A percentile compares a stretch with the other conserved stretches of the same genome.
Evolutionary conservation across 2,113 vertebrate species (phyloP).

Genomic region (Formicarius rufipectus): DNA sequence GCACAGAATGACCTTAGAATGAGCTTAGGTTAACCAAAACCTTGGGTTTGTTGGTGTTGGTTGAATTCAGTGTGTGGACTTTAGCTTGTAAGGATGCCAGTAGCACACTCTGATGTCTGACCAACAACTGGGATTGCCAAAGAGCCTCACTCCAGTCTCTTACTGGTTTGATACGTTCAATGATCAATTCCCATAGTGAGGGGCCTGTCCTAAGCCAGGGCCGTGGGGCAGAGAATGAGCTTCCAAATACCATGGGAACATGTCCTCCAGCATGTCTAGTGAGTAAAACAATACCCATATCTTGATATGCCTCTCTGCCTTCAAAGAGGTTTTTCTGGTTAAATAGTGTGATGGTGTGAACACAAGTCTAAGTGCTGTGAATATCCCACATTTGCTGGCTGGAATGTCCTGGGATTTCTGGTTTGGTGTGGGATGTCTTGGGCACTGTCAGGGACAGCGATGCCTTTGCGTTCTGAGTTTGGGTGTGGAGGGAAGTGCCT

Average conservation of each 20-base stretch:
- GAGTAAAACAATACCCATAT: background rate
- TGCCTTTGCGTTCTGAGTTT: background rate
- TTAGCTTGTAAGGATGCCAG: accelerated
- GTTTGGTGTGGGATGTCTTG: background rate
- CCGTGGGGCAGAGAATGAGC: background rate
- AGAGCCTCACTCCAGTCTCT: background rate
- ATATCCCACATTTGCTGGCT: background rate
- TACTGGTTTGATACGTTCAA: background rate
- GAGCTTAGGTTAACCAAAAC: background rate
- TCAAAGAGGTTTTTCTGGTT: background rate
- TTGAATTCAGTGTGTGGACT: background rate
- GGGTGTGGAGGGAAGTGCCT: background rate
- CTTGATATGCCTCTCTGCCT: background rate
- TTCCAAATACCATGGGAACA: background rate
- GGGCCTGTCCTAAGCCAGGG: accelerated
- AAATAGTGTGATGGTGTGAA: background rate
- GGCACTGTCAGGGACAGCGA: background rate
- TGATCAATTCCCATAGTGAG: accelerated
- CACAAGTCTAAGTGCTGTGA: background rate
- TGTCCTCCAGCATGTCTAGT: background rate
- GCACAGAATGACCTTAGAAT: accelerated
- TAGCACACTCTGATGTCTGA: accelerated
- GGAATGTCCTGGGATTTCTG: background rate
- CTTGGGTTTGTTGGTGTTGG: background rate
- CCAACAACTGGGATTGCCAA: background rate